These are phyloP conservation scores for Laterallus jamaicensis DNA, from an alignment of 2,113 vertebrate genomes.

Conservation along the genomic window DNA sequence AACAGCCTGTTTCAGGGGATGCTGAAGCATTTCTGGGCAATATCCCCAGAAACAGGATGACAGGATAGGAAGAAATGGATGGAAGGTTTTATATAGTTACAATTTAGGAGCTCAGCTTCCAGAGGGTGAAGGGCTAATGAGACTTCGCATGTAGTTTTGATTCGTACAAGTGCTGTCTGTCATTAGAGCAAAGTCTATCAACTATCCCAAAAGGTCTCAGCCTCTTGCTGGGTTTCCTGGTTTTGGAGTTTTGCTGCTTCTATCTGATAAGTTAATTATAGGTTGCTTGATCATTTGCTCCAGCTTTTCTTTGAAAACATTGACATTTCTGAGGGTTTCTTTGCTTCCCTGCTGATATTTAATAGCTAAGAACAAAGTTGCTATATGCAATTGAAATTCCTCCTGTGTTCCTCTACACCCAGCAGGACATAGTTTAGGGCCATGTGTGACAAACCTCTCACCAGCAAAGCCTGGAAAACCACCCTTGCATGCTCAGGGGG, in stretches of 20 bases:
- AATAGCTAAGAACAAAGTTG: background rate
- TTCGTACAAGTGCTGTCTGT: background rate
- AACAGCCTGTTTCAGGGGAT: background rate
- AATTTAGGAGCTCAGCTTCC: background rate
- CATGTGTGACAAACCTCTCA: background rate
- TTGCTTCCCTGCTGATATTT: background rate
- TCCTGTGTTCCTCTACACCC: background rate
- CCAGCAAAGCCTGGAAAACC: background rate
- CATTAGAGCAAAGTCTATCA: background rate
- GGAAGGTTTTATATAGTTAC: background rate
- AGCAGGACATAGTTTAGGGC: background rate
- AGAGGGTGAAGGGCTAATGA: background rate
- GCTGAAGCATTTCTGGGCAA: background rate
- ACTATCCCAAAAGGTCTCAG: background rate
- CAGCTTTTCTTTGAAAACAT: background rate
- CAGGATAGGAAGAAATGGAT: background rate
- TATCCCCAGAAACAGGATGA: background rate
- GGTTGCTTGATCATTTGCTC: background rate
- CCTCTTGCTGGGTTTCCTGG: background rate
- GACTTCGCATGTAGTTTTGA: background rate
- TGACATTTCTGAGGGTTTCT: background rate
- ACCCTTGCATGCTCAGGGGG: accelerated
- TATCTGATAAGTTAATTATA: background rate
- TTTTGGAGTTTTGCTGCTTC: background rate
- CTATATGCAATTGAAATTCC: background rate